Conservation (phyloP, 1,140 invertebrate species). For the Drosophila azteca region DNA sequence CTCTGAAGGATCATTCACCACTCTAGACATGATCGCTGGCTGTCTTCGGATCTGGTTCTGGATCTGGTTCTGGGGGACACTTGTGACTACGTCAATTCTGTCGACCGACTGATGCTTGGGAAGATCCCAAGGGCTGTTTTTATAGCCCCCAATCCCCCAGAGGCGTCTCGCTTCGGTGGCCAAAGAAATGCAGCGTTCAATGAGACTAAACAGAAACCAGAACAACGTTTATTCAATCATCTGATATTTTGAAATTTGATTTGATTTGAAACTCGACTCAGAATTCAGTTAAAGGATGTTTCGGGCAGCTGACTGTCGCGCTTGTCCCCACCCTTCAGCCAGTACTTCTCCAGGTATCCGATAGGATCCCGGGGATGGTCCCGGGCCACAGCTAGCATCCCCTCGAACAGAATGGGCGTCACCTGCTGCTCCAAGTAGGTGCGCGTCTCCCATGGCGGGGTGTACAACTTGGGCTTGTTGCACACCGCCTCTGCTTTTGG, state of each 20-base stretch:
- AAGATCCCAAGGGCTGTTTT: conserved; percentile 15
- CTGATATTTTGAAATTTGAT: conserved; percentile 62
- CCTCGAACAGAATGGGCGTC: conserved; percentile 64
- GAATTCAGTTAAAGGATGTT: conserved; percentile 39
- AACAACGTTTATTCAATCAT: conserved; percentile 55
- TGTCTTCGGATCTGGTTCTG: conserved; percentile 8
- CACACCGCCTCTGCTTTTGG: conserved; percentile 12
- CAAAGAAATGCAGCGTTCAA: conserved; percentile 44
- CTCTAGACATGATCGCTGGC: conserved; percentile 50
- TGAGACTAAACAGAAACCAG: conserved; percentile 25
- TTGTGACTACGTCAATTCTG: conserved; percentile 6
- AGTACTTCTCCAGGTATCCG: conserved; percentile 51
- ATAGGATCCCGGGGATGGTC: conserved; percentile 63
- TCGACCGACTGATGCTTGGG: conserved; percentile 56
- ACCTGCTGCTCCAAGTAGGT: conserved; percentile 46
- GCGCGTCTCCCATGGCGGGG: conserved; percentile 23
- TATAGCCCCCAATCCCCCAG: conserved; percentile 37
- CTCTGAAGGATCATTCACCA: conserved; percentile 37
- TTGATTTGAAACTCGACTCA: neutral
- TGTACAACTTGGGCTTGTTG: neutral
- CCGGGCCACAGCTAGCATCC: conserved; percentile 60
- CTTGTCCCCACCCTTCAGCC: conserved; percentile 54
- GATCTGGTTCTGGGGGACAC: no score
- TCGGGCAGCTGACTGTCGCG: conserved; percentile 54
- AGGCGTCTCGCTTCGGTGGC: conserved; percentile 28